Conservation (phyloP, 2,888 invertebrate genomes). For the Dendrolimus houi region DNA sequence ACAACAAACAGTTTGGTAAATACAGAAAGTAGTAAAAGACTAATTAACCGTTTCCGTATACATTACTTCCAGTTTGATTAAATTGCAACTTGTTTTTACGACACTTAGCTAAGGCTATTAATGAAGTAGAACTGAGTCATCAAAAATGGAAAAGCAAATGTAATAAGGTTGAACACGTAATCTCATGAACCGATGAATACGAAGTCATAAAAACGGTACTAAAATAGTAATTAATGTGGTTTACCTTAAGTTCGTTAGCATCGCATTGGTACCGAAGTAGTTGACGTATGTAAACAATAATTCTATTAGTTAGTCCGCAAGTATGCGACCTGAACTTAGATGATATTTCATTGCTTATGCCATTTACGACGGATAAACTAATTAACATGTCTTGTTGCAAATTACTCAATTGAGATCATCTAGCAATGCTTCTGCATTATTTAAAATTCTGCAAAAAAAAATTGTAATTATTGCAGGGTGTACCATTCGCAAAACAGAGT, state of each 20-base stretch:
- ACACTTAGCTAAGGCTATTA: constrained; percentile 18
- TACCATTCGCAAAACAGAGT: too few relatives aligned
- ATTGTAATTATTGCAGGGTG: too few relatives aligned
- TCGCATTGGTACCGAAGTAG: constrained; percentile 41
- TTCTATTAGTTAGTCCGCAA: constrained; percentile 55
- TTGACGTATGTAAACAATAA: constrained; percentile 59
- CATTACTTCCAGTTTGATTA: constrained; percentile 19
- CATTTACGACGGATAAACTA: too few relatives aligned
- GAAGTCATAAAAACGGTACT: constrained; percentile 57
- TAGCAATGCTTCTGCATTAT: too few relatives aligned
- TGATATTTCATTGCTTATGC: too few relatives aligned
- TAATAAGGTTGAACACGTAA: constrained; percentile 59
- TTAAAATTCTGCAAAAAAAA: too few relatives aligned
- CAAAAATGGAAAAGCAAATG: constrained; percentile 38
- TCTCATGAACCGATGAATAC: constrained; percentile 58
- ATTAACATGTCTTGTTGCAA: too few relatives aligned
- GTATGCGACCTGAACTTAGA: too few relatives aligned
- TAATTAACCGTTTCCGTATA: constrained; percentile 13
- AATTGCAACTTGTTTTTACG: constrained; percentile 19
- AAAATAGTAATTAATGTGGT: constrained; percentile 67
- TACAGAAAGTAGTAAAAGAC: background rate
- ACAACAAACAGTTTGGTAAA: too few relatives aligned
- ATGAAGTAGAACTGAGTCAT: constrained; percentile 50
- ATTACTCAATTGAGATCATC: too few relatives aligned
- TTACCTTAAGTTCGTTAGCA: constrained; percentile 56